Evolutionary conservation across 2,113 vertebrate genomes (phyloP).

Genomic region (Tyrannus savana): DNA sequence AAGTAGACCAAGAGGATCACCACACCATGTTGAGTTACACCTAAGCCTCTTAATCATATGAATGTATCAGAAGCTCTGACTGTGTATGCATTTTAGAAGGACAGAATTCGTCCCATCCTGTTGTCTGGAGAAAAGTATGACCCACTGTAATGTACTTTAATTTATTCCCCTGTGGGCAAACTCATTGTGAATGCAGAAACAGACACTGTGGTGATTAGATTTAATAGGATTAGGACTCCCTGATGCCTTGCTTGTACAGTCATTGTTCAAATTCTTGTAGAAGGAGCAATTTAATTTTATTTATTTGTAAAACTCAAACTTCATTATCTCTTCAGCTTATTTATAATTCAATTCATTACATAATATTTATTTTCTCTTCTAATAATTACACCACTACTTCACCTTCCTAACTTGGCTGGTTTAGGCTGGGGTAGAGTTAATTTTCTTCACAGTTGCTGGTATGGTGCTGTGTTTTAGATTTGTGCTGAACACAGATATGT

Average conservation of each 20-base stretch:
- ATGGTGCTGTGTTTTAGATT: not conserved
- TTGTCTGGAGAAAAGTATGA: not conserved
- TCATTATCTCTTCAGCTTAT: conserved; percentile 13
- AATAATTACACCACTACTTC: not conserved
- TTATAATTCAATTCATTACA: conserved; percentile 25
- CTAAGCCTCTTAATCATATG: not conserved
- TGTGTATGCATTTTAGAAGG: not conserved
- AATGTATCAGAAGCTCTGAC: not conserved
- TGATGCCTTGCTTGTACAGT: conserved; percentile 33
- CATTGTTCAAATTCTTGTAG: conserved; percentile 38
- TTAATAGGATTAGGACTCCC: conserved; percentile 57
- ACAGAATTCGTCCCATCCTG: not conserved
- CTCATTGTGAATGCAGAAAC: conserved; percentile 21
- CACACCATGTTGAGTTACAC: not conserved
- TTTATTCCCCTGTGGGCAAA: conserved; percentile 31
- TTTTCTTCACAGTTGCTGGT: not conserved
- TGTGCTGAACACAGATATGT: not conserved
- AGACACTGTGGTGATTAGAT: conserved; percentile 40
- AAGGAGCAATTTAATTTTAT: conserved; percentile 41
- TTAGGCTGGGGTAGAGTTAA: not conserved
- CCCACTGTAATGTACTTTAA: not conserved
- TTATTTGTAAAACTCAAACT: conserved; percentile 39
- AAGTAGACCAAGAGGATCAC: not conserved
- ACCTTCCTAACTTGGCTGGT: not conserved
- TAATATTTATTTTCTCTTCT: conserved; percentile 31